Conservation (phyloP, 2,113 vertebrate genomes). For the Syngnathus floridae region DNA sequence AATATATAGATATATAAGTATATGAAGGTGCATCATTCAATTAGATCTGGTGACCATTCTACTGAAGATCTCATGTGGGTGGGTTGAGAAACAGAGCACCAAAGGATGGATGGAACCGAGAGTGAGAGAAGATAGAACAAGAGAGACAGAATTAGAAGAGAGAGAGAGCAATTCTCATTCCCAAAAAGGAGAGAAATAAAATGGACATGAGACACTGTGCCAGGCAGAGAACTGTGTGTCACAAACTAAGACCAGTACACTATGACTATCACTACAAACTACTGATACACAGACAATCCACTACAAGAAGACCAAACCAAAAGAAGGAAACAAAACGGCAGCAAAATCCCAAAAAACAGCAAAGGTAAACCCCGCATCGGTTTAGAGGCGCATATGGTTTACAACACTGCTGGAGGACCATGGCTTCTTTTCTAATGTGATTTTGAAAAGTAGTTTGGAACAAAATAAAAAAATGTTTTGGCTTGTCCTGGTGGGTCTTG, state of each 20-base stretch:
- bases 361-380: slow-evolving; percentile 61
- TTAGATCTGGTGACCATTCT: slow-evolving; percentile 73
- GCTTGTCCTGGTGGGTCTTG: background rate
- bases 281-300: slow-evolving; percentile 63
- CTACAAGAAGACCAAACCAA: slow-evolving; percentile 59
- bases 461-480: too few relatives aligned
- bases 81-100: slow-evolving; percentile 65
- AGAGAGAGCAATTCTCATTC: slow-evolving; percentile 62
- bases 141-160: slow-evolving; percentile 6
- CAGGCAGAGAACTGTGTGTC: slow-evolving; percentile 69
- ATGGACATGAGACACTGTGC: slow-evolving; percentile 66
- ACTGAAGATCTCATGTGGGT: slow-evolving; percentile 62
- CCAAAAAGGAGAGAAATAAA: slow-evolving; percentile 64
- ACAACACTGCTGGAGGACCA: slow-evolving; percentile 5
- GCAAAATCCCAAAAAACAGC: slow-evolving; percentile 43
- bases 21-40: slow-evolving; percentile 74
- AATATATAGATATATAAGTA: slow-evolving; percentile 37
- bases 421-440: background rate
- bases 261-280: slow-evolving; percentile 55
- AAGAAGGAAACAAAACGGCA: slow-evolving; percentile 44
- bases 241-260: slow-evolving; percentile 66
- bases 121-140: slow-evolving; percentile 19
- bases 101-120: slow-evolving; percentile 50
- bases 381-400: slow-evolving; percentile 61
- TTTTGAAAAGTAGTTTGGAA: background rate